Conservation (phyloP, 2,888 invertebrate genomes). For the Calliopum simillimum region DNA sequence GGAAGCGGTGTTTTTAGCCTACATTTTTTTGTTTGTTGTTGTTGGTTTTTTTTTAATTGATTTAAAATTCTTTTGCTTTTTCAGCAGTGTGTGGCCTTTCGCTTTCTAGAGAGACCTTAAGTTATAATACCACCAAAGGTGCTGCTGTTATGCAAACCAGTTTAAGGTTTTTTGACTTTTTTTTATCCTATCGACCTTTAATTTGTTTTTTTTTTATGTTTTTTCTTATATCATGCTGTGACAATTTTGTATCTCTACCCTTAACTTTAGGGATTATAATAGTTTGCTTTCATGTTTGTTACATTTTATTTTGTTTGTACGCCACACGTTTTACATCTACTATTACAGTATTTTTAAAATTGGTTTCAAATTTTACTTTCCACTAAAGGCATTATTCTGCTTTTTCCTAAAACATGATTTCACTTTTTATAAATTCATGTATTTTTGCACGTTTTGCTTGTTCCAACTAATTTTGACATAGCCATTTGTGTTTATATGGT, state of each 20-base stretch:
- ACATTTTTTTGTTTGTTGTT: too few relatives aligned
- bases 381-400: neutral
- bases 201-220: neutral
- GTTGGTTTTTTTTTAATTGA: too few relatives aligned
- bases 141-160: neutral
- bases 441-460: too few relatives aligned
- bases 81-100: constrained; percentile 7
- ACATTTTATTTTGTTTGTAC: neutral
- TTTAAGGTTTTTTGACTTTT: neutral
- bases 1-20: too few relatives aligned
- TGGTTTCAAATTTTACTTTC: too few relatives aligned
- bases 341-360: too few relatives aligned
- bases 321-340: too few relatives aligned
- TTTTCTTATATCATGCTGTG: neutral
- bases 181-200: neutral
- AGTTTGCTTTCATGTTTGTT: neutral
- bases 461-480: too few relatives aligned
- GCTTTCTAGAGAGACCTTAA: neutral
- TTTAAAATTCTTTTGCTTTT: too few relatives aligned
- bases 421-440: neutral
- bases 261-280: neutral
- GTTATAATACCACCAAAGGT: constrained; percentile 8
- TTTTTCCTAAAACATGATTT: neutral
- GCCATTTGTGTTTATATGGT: too few relatives aligned
- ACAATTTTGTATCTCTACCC: neutral